Conservation (phyloP, 2,888 invertebrate genomes). For the Marronus borbonicus region DNA sequence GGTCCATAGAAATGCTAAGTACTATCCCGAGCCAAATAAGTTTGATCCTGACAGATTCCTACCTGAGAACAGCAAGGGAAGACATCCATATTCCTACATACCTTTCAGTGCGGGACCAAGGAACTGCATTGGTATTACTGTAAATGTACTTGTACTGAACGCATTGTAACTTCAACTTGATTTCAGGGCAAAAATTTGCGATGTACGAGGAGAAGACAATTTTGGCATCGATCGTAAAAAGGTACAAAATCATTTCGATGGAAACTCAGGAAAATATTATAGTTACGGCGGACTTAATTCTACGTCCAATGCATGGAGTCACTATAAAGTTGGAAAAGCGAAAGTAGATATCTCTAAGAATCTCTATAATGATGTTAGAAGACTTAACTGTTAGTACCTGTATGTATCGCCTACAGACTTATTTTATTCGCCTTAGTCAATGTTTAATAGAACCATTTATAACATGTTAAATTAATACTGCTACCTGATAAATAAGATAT, state of each 20-base stretch:
- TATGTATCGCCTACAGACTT: too few species aligned
- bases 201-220: constrained; percentile 50
- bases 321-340: constrained; percentile 7
- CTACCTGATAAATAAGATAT: too few species aligned
- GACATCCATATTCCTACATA: constrained; percentile 46
- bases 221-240: constrained; percentile 49
- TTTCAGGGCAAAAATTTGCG: constrained; percentile 51
- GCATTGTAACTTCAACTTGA: too few species aligned
- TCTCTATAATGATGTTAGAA: too few species aligned
- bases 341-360: not conserved
- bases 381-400: too few species aligned
- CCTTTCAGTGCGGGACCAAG: constrained; percentile 47
- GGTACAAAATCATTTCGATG: constrained; percentile 35
- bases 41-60: constrained; percentile 47
- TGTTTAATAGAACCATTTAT: too few species aligned
- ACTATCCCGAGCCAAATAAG: constrained; percentile 37
- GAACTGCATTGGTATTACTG: constrained; percentile 43
- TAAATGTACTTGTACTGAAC: not conserved
- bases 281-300: constrained; percentile 14
- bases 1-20: constrained; percentile 15
- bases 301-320: constrained; percentile 39
- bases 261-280: constrained; percentile 1
- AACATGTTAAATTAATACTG: too few species aligned
- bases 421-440: too few species aligned
- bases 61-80: constrained; percentile 33